Evolutionary conservation across 2,113 vertebrate genomes (phyloP), one percentile per base, ranked within the genome.

Genomic region (Galbula dea): DNA sequence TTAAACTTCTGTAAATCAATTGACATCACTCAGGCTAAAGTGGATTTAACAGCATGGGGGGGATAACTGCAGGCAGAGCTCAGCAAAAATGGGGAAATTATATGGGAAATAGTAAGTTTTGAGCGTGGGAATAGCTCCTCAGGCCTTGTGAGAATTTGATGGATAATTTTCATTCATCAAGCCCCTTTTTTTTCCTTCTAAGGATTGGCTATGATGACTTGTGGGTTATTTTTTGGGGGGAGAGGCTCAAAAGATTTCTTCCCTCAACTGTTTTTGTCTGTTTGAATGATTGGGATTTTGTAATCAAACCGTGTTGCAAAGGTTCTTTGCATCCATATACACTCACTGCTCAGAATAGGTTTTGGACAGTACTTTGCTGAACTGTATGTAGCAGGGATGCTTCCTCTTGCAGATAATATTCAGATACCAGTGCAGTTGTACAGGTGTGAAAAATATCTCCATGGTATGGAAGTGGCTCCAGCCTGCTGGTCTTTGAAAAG

Each of bases 351-450:
- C 19, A 43, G 34, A 29, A 18, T 9, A 61, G 46, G 36, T 54
- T 72, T 54, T 29, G 45, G 16, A 59, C 9, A 45, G 6, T 45
- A 11, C 36, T 67, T 83, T 87, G 36, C 48, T 79, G 43, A n/a
- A 29, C 16, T 61, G 11, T 21, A 7, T 30, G 15, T 52, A 63
- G 19, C 0, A 1, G 16, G 11, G 27, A n/a, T 69, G 34, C 13
- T 73, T 10, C 22, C 10, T 67, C 1, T 0, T 16, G 23, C 24
- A 61, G 39, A 11, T 24, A 30, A 48, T 0, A 0, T 43, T 88
- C 72, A 57, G n/a, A 43, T 73, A 41, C 54, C 54, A 48, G 12
- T 57, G n/a, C 13, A 73, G 4, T 5, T 52, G n/a, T 65, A 29
- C 7, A n/a, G 65, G 37, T 77, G 19, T 69, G 49, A 80, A 65